phyloP scores from a whole-genome alignment of 2,888 invertebrate species.

The Eucriotettix oculatus region DNA sequence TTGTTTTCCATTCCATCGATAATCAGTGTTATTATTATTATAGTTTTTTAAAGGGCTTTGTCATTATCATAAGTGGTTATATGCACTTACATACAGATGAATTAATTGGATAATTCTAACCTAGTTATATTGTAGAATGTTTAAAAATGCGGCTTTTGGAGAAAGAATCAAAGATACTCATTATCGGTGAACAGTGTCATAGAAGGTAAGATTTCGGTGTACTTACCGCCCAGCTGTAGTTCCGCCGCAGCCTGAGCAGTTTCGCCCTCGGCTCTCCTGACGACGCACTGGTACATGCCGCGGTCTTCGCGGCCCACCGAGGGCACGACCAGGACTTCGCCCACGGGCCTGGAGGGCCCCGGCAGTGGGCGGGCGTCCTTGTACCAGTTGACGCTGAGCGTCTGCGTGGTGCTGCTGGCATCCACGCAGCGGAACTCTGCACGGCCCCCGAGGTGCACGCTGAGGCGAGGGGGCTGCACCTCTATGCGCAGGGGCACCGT shows the following conservation, averaged over 20 bases:
- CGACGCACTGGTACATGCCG: conserved; percentile 63
- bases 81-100: too few species aligned
- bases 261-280: conserved; percentile 51
- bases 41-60: too few species aligned
- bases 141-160: too few species aligned
- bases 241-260: conserved; percentile 62
- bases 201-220: background rate
- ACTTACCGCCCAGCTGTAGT: conserved; percentile 51
- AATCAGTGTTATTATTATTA: too few species aligned
- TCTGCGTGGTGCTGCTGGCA: conserved; percentile 11
- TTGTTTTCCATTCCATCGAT: too few species aligned
- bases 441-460: conserved; percentile 56
- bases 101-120: too few species aligned
- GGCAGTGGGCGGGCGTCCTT: conserved; percentile 45
- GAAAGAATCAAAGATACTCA: too few species aligned
- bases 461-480: conserved; percentile 43
- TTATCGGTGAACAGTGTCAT: too few species aligned
- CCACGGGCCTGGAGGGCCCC: conserved; percentile 41
- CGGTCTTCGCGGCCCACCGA: conserved; percentile 54
- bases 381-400: conserved; percentile 9
- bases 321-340: conserved; percentile 42
- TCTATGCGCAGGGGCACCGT: conserved; percentile 41
- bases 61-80: too few species aligned
- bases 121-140: too few species aligned
- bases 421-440: conserved; percentile 53